Percentiles rank a stretch among this genome's conserved stretches.
Conservation (phyloP, 2,797 vertebrate species). For the Streptopelia turtur region DNA sequence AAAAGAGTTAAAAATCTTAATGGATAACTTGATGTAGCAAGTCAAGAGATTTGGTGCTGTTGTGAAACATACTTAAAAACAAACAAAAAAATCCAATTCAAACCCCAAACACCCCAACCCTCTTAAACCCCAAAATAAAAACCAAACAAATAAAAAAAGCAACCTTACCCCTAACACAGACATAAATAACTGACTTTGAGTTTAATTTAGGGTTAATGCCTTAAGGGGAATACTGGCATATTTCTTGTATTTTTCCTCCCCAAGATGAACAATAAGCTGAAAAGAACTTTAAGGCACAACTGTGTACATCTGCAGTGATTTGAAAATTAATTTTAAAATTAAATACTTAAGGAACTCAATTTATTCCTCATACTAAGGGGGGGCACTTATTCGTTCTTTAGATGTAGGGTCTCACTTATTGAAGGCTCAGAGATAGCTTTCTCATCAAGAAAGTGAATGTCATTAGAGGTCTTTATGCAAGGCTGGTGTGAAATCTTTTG, state of each 20-base stretch:
- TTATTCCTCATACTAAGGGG: neutral
- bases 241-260: neutral
- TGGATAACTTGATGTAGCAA: neutral
- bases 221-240: neutral
- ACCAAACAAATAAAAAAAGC: no score
- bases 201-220: neutral
- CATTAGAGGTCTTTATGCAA: neutral
- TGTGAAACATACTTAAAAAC: neutral
- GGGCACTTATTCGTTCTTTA: neutral
- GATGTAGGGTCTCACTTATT: neutral
- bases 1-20: neutral
- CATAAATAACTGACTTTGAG: neutral
- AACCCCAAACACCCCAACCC: rapidly evolving
- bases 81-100: neutral
- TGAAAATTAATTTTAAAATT: neutral
- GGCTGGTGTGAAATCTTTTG: neutral
- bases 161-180: neutral
- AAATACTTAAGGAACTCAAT: neutral
- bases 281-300: neutral
- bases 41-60: neutral
- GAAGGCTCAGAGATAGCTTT: neutral
- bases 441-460: neutral
- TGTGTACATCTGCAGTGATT: neutral
- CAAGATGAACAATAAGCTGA: neutral
- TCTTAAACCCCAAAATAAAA: neutral